Evolutionary conservation across 2,113 vertebrate genomes (phyloP).

Genomic region (Lagopus leucura): DNA sequence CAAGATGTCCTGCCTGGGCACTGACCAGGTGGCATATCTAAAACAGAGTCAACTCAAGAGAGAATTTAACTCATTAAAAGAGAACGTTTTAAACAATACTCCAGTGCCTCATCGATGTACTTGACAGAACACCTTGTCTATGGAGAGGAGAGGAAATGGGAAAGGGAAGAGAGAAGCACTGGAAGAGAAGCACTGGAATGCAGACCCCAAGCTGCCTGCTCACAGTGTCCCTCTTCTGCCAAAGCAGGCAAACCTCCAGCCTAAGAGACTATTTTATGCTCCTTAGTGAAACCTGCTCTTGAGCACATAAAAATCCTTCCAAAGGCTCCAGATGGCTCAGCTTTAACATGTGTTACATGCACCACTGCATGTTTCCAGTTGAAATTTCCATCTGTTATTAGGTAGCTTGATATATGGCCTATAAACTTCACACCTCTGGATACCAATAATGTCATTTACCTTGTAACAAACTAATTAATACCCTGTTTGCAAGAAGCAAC

Average conservation of each 20-base stretch:
- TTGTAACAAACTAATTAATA: not conserved
- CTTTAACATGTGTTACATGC: not conserved
- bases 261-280: not conserved
- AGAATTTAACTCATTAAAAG: not conserved
- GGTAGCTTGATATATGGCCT: not conserved
- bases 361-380: not conserved
- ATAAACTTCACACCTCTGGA: not conserved
- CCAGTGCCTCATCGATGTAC: not conserved
- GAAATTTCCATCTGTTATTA: not conserved
- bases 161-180: not conserved
- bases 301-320: not conserved
- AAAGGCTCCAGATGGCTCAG: not conserved
- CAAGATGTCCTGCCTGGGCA: not conserved
- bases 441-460: not conserved
- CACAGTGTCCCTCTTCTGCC: not conserved
- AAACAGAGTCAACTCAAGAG: not conserved
- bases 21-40: not conserved
- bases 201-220: not conserved
- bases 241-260: not conserved
- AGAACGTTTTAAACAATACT: not conserved
- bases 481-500: not conserved
- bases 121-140: rapidly evolving
- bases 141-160: not conserved
- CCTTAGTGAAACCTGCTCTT: not conserved
- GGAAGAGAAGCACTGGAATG: not conserved